Percentiles rank a stretch among this genome's conserved stretches.
Conservation (phyloP, 2,888 invertebrate genomes). For the Oconnorella tubifera region DNA sequence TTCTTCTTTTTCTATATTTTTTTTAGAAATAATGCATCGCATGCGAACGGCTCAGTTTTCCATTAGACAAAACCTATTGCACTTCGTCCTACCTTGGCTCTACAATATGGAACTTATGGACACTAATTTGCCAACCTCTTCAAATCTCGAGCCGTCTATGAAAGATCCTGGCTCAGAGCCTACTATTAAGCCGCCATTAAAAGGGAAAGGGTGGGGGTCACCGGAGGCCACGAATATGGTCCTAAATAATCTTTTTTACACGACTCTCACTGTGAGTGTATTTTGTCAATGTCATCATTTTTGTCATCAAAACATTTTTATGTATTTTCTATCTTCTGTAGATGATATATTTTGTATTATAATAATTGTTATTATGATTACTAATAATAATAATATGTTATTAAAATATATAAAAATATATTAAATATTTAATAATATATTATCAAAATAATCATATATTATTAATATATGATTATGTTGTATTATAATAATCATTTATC, state of each 20-base stretch:
- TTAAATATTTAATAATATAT: no score
- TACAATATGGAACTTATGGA: conserved; percentile 98
- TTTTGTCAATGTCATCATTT: background rate
- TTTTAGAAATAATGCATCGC: conserved; percentile 91
- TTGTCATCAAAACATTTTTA: no score
- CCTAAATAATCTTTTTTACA: conserved; percentile 94
- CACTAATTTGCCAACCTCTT: conserved; percentile 76
- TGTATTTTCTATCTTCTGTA: no score
- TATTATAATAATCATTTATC: no score
- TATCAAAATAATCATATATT: no score
- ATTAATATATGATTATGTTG: no score
- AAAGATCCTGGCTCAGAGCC: conserved; percentile 61
- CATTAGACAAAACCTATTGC: conserved; percentile 82
- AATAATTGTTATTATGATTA: no score
- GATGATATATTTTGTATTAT: no score
- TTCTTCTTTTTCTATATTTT: background rate
- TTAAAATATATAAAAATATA: no score
- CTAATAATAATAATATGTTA: no score
- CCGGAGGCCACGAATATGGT: conserved; percentile 99
- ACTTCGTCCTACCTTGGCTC: conserved; percentile 93
- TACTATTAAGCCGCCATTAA: conserved; percentile 60
- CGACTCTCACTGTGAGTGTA: conserved; percentile 70
- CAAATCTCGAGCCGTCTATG: conserved; percentile 44
- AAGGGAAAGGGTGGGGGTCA: conserved; percentile 93
- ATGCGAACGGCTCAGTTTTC: conserved; percentile 93